A percentile compares a stretch with the other conserved stretches of the same genome.
Evolutionary conservation across 2,113 vertebrate genomes (phyloP).

Genomic region (Callithrix jacchus): DNA sequence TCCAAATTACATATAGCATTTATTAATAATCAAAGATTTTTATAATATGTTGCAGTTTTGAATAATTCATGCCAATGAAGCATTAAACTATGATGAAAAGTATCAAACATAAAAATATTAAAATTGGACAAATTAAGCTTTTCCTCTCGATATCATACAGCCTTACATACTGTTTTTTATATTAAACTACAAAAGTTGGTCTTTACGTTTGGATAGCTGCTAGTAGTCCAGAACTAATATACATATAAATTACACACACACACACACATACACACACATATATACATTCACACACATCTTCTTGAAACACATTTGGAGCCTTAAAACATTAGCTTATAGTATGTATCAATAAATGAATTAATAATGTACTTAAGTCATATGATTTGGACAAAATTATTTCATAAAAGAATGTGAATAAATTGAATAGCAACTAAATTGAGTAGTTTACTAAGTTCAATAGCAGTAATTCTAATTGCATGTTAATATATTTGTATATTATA

Average conservation of each 20-base stretch:
- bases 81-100: neutral
- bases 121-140: slow-evolving; percentile 12
- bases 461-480: neutral
- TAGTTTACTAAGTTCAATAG: slow-evolving; percentile 22
- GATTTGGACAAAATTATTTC: neutral
- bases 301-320: neutral
- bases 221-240: neutral
- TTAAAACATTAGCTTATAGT: neutral
- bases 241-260: neutral
- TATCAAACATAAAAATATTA: neutral
- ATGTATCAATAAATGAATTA: neutral
- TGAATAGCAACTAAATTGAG: neutral
- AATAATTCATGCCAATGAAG: slow-evolving; percentile 36
- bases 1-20: neutral
- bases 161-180: neutral
- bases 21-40: slow-evolving; percentile 30
- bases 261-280: neutral
- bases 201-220: slow-evolving; percentile 3
- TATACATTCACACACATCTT: neutral
- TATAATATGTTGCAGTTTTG: neutral
- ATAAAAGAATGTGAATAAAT: neutral
- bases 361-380: slow-evolving; percentile 1
- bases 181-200: slow-evolving; percentile 29
- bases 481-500: neutral
- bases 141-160: neutral